Evolutionary conservation across 2,888 invertebrate genomes (phyloP).

Genomic region (Orthosia cruda): DNA sequence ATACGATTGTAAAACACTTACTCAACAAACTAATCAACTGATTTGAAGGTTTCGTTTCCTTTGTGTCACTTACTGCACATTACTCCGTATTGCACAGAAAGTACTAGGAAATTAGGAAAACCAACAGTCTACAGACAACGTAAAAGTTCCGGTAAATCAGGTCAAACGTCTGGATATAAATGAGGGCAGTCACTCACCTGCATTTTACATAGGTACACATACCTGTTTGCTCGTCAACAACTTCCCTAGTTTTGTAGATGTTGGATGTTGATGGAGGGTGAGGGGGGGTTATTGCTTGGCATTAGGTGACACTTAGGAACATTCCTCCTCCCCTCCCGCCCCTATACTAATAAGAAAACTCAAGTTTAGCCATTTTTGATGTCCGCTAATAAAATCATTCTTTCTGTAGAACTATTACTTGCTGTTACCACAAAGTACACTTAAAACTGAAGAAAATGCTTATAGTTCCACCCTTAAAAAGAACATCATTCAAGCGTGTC

Average conservation of each 20-base stretch:
- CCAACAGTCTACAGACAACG: background rate
- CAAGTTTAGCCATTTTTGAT: background rate
- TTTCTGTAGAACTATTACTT: background rate
- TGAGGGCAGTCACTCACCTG: constrained; percentile 33
- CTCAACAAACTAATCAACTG: background rate
- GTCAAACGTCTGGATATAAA: constrained; percentile 48
- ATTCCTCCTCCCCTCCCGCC: too few relatives aligned
- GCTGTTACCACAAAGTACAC: background rate
- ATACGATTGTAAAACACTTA: background rate
- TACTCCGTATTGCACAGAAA: background rate
- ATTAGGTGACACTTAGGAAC: background rate
- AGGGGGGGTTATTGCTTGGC: background rate
- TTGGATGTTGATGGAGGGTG: background rate
- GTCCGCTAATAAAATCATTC: background rate
- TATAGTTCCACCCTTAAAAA: too few relatives aligned
- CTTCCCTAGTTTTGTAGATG: background rate
- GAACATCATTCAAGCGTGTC: too few relatives aligned
- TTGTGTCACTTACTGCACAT: background rate
- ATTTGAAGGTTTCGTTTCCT: background rate
- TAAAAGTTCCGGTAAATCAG: constrained; percentile 34
- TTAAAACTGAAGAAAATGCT: too few relatives aligned
- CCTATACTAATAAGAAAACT: too few relatives aligned
- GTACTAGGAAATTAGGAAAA: constrained; percentile 3
- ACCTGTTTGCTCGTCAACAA: background rate
- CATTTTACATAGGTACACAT: constrained; percentile 28